A percentile compares a stretch with the other conserved stretches of the same genome.
These are phyloP conservation scores for Chloroclysta siterata DNA, from an alignment of 2,888 invertebrate genomes.

Conservation along the genomic window DNA sequence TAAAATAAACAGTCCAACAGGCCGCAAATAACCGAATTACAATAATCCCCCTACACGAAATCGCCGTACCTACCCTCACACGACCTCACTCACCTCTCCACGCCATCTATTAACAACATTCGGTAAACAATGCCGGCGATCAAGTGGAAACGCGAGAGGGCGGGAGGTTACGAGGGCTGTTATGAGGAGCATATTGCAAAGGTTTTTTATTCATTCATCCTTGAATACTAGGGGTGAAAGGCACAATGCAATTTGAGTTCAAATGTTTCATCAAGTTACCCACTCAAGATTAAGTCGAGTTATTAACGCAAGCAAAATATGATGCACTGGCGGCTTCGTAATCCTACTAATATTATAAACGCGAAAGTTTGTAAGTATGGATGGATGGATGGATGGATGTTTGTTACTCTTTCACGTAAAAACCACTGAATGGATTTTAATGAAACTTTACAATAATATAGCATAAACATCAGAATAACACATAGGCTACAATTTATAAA, in stretches of 20 bases:
- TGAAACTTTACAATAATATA: too few species aligned
- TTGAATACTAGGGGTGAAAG: conserved; percentile 1
- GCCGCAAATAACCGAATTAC: conserved; percentile 3
- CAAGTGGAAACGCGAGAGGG: conserved; percentile 11
- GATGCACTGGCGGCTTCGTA: too few species aligned
- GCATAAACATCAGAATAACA: too few species aligned
- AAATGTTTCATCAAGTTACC: background rate
- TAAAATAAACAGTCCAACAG: background rate
- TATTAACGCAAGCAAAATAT: background rate
- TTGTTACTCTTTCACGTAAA: too few species aligned
- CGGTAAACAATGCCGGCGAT: conserved; percentile 12
- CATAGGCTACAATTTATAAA: too few species aligned
- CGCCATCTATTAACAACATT: conserved; percentile 5
- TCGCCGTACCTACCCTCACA: background rate
- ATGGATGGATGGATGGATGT: too few species aligned
- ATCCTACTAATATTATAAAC: too few species aligned
- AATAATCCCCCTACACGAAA: conserved; percentile 3
- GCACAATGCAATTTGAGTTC: conserved; percentile 8
- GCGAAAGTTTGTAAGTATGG: too few species aligned
- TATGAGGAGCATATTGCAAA: conserved; percentile 25
- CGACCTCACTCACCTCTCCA: background rate
- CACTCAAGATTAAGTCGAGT: background rate
- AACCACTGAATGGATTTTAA: too few species aligned
- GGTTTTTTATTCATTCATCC: conserved; percentile 22
- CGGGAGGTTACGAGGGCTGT: conserved; percentile 1